Conservation (phyloP, 2,888 invertebrate species). For the Nasonia oneida region DNA sequence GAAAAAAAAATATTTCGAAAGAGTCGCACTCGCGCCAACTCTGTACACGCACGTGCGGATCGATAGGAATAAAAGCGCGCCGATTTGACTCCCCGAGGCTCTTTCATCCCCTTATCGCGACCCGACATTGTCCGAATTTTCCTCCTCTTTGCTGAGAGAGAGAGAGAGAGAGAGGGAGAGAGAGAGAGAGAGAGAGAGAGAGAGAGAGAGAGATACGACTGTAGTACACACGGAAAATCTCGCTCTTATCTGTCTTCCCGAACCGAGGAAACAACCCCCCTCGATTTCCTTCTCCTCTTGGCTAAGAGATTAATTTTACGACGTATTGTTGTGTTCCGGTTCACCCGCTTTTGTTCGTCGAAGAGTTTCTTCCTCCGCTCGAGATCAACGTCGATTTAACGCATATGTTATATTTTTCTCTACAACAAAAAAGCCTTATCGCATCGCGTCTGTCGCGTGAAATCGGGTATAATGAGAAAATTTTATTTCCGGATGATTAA, state of each 20-base stretch:
- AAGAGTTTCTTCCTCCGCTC: not conserved
- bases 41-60: not conserved
- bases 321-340: not conserved
- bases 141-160: not conserved
- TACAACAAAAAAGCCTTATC: not conserved
- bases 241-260: slow-evolving; percentile 16
- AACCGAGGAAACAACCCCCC: slow-evolving; percentile 21
- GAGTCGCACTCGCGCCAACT: not conserved
- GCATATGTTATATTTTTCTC: not conserved
- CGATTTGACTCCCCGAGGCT: not conserved
- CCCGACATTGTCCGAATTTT: slow-evolving; percentile 26
- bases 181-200: not conserved
- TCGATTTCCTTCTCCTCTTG: not conserved
- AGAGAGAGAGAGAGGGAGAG: not conserved
- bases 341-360: not conserved
- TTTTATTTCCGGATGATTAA: slow-evolving; percentile 57
- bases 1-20: slow-evolving; percentile 38
- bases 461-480: slow-evolving; percentile 43
- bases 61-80: slow-evolving; percentile 55
- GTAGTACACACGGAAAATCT: not conserved
- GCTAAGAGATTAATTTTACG: slow-evolving; percentile 7
- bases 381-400: not conserved
- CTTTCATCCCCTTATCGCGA: slow-evolving; percentile 24
- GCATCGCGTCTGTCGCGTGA: not conserved
- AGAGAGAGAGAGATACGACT: not conserved